Evolutionary conservation across 2,797 vertebrate genomes (phyloP), one percentile per base, ranked within the genome.

Genomic region (Huso huso): DNA sequence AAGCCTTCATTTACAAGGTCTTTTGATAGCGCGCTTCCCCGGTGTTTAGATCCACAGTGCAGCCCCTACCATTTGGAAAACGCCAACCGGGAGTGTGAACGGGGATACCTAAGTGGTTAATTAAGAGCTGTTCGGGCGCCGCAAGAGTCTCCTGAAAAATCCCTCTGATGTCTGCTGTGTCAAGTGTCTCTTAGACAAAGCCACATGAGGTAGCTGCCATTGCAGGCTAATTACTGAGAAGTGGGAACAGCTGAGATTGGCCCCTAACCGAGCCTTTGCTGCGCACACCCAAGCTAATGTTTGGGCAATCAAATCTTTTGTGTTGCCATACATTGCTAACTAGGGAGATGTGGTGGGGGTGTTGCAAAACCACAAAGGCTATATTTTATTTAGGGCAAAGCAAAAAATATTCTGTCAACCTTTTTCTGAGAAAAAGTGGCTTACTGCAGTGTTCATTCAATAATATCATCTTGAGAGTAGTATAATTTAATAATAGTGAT

Each of bases 1-100:
- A 97, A 95, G 95, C 94, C 96, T 99, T 98, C 95, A 96, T 98
- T 99, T 98, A 98, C 95, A 94, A 93, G 94, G 95, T 95, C 95
- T 96, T 99, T 97, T 99, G 96, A 99, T 96, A 98, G 93, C 85
- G 73, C 76, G 90, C 93, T 94, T 95, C 93, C 94, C 93, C 84
- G 84, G 95, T 95, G 93, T 94, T 96, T 93, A 94, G 94, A 95
- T 91, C 91, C 87, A 71, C 87, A 80, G 90, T 83, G 87, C 91
- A 90, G 88, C 92, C 93, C 91, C 90, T 85, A 89, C 91, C 93
- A 92, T 94, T 96, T 93, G 93, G 92, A 94, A 91, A 92, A 91
- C 85, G 89, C 89, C 87, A 88, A 85, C 88, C 88, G 87, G 91
- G 90, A 88, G 91, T 92, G 89, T 84, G 90, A 91, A 92, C 77